phyloP scores from a whole-genome alignment of 2,797 vertebrate species.

The Cryptoblepharus egeriae region DNA sequence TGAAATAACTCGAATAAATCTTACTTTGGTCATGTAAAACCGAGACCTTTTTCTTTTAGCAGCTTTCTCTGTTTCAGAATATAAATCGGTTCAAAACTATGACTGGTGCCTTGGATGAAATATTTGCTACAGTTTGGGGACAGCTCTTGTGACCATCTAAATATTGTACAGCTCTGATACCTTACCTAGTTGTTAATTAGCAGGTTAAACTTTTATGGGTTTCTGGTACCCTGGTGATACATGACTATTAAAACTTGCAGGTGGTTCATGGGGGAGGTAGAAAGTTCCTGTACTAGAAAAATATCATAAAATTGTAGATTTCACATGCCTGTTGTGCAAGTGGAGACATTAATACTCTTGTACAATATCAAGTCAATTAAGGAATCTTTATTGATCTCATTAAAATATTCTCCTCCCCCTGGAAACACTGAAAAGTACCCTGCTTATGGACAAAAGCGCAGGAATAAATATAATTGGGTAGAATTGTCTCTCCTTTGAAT shows the following conservation, averaged over 20 bases:
- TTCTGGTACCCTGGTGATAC: slow-evolving; percentile 84
- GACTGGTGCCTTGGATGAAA: slow-evolving; percentile 44
- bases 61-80: not conserved
- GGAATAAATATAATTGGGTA: slow-evolving; percentile 72
- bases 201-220: slow-evolving; percentile 83
- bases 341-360: slow-evolving; percentile 78
- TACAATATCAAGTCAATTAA: slow-evolving; percentile 77
- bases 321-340: slow-evolving; percentile 78
- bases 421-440: slow-evolving; percentile 71
- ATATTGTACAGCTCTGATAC: slow-evolving; percentile 72
- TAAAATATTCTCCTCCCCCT: slow-evolving; percentile 71
- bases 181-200: slow-evolving; percentile 82
- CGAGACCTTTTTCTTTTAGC: slow-evolving; percentile 14
- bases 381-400: slow-evolving; percentile 82
- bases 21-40: not conserved
- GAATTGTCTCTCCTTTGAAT: slow-evolving; percentile 62
- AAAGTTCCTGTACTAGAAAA: slow-evolving; percentile 78
- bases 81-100: slow-evolving; percentile 52
- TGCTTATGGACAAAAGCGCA: slow-evolving; percentile 64
- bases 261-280: slow-evolving; percentile 78
- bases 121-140: slow-evolving; percentile 69
- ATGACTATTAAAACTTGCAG: slow-evolving; percentile 86
- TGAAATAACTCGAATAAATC: not conserved
- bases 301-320: slow-evolving; percentile 81
- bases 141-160: slow-evolving; percentile 73